Percentiles rank a stretch among this genome's conserved stretches.
These are phyloP conservation scores for Hydrolagus colliei DNA, from an alignment of 2,797 vertebrate genomes.

Conservation along the genomic window DNA sequence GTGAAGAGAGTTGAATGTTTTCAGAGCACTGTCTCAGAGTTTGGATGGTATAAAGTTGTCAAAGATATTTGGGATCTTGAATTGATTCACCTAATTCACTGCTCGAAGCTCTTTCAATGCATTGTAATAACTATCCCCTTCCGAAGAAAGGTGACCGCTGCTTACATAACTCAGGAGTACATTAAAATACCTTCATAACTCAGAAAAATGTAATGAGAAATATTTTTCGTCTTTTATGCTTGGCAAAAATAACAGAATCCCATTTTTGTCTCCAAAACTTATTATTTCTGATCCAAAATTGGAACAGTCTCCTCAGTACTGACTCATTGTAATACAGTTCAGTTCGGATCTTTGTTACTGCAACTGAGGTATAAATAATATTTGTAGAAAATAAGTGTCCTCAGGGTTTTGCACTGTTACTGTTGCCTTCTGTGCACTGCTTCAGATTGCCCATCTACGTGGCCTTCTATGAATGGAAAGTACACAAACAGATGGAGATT, in stretches of 20 bases:
- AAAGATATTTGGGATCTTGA: not conserved
- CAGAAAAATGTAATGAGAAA: not conserved
- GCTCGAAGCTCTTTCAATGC: not conserved
- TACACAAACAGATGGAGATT: constrained; percentile 16
- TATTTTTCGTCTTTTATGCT: not conserved
- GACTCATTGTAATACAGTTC: not conserved
- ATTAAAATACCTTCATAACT: not conserved
- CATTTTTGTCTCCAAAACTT: not conserved
- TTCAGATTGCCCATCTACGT: not conserved
- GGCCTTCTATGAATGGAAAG: not conserved
- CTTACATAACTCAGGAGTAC: not conserved
- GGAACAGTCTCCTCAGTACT: not conserved
- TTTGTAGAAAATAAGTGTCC: not conserved
- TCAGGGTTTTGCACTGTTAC: not conserved
- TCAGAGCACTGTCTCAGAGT: not conserved
- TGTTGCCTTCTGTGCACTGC: not conserved
- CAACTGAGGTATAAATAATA: constrained; percentile 2
- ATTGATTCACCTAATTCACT: not conserved
- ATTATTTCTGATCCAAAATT: not conserved
- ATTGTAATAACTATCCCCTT: not conserved
- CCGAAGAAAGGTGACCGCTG: no score
- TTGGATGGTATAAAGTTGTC: not conserved
- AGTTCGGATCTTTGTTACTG: not conserved
- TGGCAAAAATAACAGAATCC: not conserved
- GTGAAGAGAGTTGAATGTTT: not conserved